These are phyloP conservation scores for Coboldia fuscipes DNA, from an alignment of 1,140 invertebrate genomes.

Conservation along the genomic window DNA sequence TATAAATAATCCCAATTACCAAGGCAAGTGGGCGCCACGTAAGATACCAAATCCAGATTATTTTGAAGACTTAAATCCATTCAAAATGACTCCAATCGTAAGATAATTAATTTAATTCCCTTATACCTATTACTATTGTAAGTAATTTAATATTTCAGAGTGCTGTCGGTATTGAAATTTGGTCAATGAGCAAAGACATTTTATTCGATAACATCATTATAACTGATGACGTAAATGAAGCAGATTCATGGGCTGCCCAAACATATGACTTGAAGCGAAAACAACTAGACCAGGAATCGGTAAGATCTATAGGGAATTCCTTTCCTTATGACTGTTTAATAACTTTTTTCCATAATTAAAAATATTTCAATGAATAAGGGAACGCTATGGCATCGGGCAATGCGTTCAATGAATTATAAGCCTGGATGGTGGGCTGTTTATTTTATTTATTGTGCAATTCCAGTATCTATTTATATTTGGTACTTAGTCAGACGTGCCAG, in stretches of 20 bases:
- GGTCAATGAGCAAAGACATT: conserved; percentile 92
- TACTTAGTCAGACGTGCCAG: conserved; percentile 38
- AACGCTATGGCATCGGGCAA: conserved; percentile 45
- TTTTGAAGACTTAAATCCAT: conserved; percentile 82
- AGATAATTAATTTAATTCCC: conserved; percentile 22
- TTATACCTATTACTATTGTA: background rate
- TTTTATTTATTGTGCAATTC: conserved; percentile 50
- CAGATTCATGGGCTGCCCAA: conserved; percentile 56
- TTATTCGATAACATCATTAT: conserved; percentile 91
- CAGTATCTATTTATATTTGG: conserved; percentile 42
- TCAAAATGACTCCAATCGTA: conserved; percentile 80
- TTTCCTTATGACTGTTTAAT: background rate
- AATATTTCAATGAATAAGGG: conserved; percentile 23
- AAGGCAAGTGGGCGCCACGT: conserved; percentile 80
- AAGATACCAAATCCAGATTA: conserved; percentile 79
- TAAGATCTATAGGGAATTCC: conserved; percentile 26
- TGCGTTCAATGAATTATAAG: conserved; percentile 50
- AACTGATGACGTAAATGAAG: conserved; percentile 61
- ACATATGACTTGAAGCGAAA: conserved; percentile 71
- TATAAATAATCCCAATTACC: conserved; percentile 86
- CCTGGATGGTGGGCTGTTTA: conserved; percentile 59
- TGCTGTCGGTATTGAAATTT: conserved; percentile 88
- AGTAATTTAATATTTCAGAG: conserved; percentile 28
- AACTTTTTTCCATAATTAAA: background rate
- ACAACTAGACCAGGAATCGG: conserved; percentile 54